Evolutionary conservation across 2,113 vertebrate genomes (phyloP).

Genomic region (Atherinomorus stipes): DNA sequence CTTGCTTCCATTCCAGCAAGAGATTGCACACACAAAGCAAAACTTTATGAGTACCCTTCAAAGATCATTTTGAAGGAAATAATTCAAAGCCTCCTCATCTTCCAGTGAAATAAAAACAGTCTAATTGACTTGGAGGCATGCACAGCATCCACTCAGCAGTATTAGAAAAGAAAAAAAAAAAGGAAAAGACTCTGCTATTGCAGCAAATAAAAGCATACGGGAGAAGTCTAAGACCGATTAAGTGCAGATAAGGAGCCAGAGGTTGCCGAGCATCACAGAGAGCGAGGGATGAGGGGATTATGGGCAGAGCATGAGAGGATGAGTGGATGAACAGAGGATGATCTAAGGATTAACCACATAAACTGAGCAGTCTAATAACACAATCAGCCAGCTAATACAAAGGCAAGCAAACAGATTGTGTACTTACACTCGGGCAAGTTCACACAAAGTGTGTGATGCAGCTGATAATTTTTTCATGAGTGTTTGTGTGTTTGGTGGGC

Average conservation of each 20-base stretch:
- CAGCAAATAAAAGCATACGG: slow-evolving; percentile 30
- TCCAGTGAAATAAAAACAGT: slow-evolving; percentile 43
- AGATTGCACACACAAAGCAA: slow-evolving; percentile 10
- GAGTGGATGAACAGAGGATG: slow-evolving; percentile 79
- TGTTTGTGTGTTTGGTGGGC: slow-evolving; percentile 17
- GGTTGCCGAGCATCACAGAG: slow-evolving; percentile 63
- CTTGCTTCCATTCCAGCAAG: slow-evolving; percentile 18
- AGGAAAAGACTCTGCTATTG: slow-evolving; percentile 1
- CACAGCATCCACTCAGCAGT: slow-evolving; percentile 34
- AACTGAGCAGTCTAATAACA: slow-evolving; percentile 81
- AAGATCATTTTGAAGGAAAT: slow-evolving; percentile 35
- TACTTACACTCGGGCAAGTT: slow-evolving; percentile 3
- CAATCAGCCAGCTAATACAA: slow-evolving; percentile 70
- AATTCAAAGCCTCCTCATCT: slow-evolving; percentile 32
- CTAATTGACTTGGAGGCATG: slow-evolving; percentile 61
- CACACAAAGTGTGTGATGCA: slow-evolving; percentile 6
- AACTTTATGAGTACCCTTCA: slow-evolving; percentile 13
- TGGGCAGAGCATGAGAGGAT: slow-evolving; percentile 73
- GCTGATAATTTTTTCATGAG: not conserved
- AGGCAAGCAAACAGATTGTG: slow-evolving; percentile 59
- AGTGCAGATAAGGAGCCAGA: slow-evolving; percentile 69
- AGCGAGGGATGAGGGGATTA: slow-evolving; percentile 80
- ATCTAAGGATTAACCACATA: slow-evolving; percentile 82
- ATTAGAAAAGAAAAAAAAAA: not conserved
- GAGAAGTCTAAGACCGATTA: slow-evolving; percentile 51